Conservation (phyloP, 2,888 invertebrate species). For the Lochmaea crataegi region DNA sequence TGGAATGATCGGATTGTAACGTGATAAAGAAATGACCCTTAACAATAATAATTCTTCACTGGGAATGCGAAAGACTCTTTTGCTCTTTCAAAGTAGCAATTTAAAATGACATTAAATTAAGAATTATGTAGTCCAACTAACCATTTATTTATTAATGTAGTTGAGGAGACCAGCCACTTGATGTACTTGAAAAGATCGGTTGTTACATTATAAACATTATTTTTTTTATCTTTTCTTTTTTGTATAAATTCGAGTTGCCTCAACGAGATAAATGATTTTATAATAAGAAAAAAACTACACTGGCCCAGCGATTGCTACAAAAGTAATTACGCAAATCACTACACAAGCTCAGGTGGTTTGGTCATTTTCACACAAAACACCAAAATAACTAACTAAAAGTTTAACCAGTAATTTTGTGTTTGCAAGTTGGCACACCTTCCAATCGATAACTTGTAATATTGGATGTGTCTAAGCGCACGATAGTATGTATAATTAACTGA, state of each 20-base stretch:
- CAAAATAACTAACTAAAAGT: no score
- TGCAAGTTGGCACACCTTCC: no score
- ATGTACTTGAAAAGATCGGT: conserved; percentile 19
- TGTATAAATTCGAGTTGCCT: background rate
- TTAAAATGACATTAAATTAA: conserved; percentile 38
- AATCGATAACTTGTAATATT: no score
- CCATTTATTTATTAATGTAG: conserved; percentile 21
- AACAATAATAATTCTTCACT: conserved; percentile 24
- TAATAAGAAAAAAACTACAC: no score
- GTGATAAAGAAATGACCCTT: conserved; percentile 21
- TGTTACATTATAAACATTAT: conserved; percentile 7
- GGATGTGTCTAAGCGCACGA: no score
- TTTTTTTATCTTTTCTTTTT: background rate
- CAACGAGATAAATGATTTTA: background rate
- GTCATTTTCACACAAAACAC: no score
- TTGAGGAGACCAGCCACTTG: conserved; percentile 17
- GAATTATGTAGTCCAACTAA: conserved; percentile 39
- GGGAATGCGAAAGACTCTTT: conserved; percentile 26
- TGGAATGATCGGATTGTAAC: conserved; percentile 4
- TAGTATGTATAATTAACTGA: no score
- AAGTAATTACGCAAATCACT: no score
- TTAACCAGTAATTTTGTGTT: no score
- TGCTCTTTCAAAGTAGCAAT: conserved; percentile 34
- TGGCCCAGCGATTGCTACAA: no score
- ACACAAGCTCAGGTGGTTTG: no score